Conservation (phyloP, 2,888 invertebrate species). For the Andricus curvator region DNA sequence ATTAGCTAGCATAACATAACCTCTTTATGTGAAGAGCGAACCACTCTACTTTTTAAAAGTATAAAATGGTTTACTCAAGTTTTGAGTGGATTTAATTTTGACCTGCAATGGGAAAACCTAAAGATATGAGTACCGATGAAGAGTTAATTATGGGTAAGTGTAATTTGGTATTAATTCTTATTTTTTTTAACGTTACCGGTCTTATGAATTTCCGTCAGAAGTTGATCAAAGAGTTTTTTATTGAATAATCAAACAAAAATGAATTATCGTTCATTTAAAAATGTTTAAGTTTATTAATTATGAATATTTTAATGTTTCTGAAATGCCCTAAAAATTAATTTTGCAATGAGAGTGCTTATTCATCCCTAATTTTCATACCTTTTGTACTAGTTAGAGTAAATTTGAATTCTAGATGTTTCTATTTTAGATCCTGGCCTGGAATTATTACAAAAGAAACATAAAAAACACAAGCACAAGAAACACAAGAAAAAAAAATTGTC, state of each 20-base stretch:
- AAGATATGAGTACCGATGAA: slow-evolving; percentile 68
- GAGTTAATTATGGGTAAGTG: slow-evolving; percentile 46
- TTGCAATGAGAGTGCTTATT: no score
- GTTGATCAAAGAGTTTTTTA: neutral
- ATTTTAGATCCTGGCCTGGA: slow-evolving; percentile 3
- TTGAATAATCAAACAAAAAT: neutral
- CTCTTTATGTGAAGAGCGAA: no score
- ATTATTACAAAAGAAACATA: slow-evolving; percentile 81
- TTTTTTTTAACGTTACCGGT: neutral
- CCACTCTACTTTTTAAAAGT: no score
- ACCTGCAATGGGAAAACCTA: slow-evolving; percentile 65
- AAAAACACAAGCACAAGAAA: slow-evolving; percentile 84
- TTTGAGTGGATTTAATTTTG: neutral
- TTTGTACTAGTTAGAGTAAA: neutral
- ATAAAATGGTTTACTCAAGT: neutral
- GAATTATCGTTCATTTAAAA: no score
- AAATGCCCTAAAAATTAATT: no score
- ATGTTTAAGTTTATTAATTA: no score
- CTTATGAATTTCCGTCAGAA: neutral
- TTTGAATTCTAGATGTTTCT: neutral
- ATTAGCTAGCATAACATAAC: no score
- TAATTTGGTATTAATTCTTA: neutral
- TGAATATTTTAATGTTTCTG: no score
- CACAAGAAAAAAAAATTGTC: slow-evolving; percentile 81
- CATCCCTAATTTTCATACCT: no score